These are phyloP conservation scores for Sebastiscus tertius DNA, from an alignment of 2,797 vertebrate genomes.

Conservation along the genomic window DNA sequence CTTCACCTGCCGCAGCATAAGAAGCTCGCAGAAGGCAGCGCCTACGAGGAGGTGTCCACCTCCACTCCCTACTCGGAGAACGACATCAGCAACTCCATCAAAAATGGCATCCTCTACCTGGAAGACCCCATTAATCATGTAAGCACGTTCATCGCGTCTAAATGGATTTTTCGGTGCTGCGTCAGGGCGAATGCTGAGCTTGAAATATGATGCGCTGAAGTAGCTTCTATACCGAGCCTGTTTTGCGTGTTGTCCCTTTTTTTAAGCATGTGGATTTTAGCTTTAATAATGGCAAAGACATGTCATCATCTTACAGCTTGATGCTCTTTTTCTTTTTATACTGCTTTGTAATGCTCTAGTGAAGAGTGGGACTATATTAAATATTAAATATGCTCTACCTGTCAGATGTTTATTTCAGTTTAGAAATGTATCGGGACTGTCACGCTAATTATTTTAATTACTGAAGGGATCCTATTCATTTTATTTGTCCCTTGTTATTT, in stretches of 20 bases:
- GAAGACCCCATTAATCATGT: conserved; percentile 99
- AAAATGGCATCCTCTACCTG: conserved; percentile 96
- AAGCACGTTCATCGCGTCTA: conserved; percentile 30
- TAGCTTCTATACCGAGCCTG: background rate
- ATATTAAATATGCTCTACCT: no score
- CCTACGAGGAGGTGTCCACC: conserved; percentile 94
- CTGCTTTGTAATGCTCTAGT: background rate
- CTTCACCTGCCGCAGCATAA: conserved; percentile 88
- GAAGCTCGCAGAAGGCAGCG: conserved; percentile 97
- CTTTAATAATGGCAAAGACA: background rate
- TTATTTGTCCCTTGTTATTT: no score
- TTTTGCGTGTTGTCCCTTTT: background rate
- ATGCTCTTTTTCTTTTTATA: background rate
- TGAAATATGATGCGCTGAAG: background rate
- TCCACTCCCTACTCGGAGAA: conserved; percentile 96
- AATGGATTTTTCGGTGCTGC: background rate
- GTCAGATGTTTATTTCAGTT: no score
- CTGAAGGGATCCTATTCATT: no score
- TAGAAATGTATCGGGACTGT: no score
- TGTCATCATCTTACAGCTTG: background rate
- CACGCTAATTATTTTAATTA: no score
- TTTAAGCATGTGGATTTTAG: background rate
- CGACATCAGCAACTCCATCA: conserved; percentile 99
- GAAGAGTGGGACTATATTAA: no score
- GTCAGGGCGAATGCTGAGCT: background rate